Base-by-base conservation (phyloP, 1,140 invertebrate genomes). In the Monochamus saltuarius region DNA sequence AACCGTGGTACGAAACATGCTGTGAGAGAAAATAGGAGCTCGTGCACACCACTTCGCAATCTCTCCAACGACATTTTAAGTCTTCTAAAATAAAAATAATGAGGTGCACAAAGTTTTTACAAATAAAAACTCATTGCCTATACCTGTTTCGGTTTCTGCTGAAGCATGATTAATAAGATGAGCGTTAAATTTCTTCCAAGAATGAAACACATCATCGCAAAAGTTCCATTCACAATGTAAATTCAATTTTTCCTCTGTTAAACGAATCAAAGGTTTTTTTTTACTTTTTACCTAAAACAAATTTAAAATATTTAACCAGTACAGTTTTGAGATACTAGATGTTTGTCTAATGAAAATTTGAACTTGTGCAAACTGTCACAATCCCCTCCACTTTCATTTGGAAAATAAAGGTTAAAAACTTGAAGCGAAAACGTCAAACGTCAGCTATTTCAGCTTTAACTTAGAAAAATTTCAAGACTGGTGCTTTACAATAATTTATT, bases 1-100 rank as follows among this genome's bases (percentile, higher is more conserved):
- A 92, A 1, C 87, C 82, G 76, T 93, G 91, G 66, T 87, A 90
- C 72, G 87, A 87, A 0, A 90, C 73, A 72, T 94, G 91, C 0
- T 88, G 52, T 62, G 40, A 53, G 9, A 71, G 39, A 35, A 61
- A 43, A n/a, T 43, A 17, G 7, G 50, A 36, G 39, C 51, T 46
- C 14, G 62, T 29, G 8, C 35, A 8, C 13, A 62, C 52, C 38
- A 57, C 57, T 29, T 36, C 50, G 39, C 67, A 73, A 11, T 68
- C 49, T 17, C 10, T 7, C 68, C 67, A 73, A 56, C 54, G 37
- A 50, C 68, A 74, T 47, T 16, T 7, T 1, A 60, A 40, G 52
- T 45, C 42, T n/a, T 59, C 59, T 62, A 53, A 17, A 62, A 62
- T 37, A 8, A 47, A 54, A 14, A 17, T 19, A 11, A 53, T 14